Evolutionary conservation across 1,140 invertebrate genomes (phyloP), one percentile per base, ranked within the genome.

Genomic region (Drosophila fuyamai): DNA sequence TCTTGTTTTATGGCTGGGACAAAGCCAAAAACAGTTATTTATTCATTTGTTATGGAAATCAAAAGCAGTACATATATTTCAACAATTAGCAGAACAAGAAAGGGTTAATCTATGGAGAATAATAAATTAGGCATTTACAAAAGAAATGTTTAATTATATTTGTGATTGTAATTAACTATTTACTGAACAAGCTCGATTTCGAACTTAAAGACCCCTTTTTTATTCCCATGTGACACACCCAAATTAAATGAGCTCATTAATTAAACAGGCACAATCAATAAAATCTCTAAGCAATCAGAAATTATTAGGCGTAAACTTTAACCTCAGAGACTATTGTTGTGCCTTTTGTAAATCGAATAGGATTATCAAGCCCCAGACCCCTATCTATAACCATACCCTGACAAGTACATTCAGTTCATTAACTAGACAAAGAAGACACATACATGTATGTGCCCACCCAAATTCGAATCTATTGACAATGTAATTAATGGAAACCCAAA

Each of bases 401-500:
- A 48, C 13, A 53, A 58, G 1, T 9, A 29, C 36, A 43, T 40
- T 14, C 41, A 54, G 63, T 78, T 71, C 44, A 71, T 71, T 71
- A 71, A 66, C 18, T 53, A 66, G 32, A 66, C 60, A 67, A 62
- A 66, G 62, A 48, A 35, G 27, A 41, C 54, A 46, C 63, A 76
- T 14, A 38, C 38, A 36, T 14, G 18, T 4, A 32, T 23, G 14
- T 23, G n/a, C 27, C 41, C 16, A 29, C 38, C 47, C 23, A 38
- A 68, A 61, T 48, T 23, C 32, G 54, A 56, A 53, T 81, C 66
- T 84, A 81, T 85, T 84, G 78, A 77, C 81, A 77, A 86, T 81
- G 81, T 85, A 84, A 84, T 84, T 84, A 84, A 84, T 86, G 73
- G 65, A 47, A 58, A 43, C 65, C 66, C 16, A 55, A 67, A 70